A percentile compares a stretch with the other conserved stretches of the same genome.
Conservation (phyloP, 2,888 invertebrate species). For the Phanerotoma sp. region DNA sequence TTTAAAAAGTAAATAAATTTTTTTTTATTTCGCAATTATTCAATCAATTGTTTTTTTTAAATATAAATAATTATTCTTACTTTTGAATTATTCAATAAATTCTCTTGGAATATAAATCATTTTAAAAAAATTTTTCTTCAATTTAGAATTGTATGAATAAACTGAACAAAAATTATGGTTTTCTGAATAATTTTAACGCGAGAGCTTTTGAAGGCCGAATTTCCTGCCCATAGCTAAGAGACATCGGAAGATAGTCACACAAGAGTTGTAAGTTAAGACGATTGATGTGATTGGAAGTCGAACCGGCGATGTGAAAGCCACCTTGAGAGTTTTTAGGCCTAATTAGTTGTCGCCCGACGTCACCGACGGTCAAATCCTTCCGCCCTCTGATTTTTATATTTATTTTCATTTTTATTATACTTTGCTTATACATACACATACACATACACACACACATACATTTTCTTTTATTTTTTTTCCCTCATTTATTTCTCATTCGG, state of each 20-base stretch:
- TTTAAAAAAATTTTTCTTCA: too few relatives aligned
- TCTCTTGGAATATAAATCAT: too few relatives aligned
- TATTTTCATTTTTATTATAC: slow-evolving; percentile 19
- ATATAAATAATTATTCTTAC: too few relatives aligned
- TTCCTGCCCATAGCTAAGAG: neutral
- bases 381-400: slow-evolving; percentile 16
- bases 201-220: too few relatives aligned
- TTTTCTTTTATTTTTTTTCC: slow-evolving; percentile 6
- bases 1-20: too few relatives aligned
- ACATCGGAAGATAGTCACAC: neutral
- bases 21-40: too few relatives aligned
- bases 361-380: slow-evolving; percentile 35
- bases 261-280: neutral
- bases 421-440: slow-evolving; percentile 7
- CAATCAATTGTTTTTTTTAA: too few relatives aligned
- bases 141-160: too few relatives aligned
- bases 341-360: slow-evolving; percentile 57
- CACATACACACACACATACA: too few relatives aligned
- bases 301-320: slow-evolving; percentile 41
- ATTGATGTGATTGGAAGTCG: neutral
- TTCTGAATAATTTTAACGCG: too few relatives aligned
- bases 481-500: slow-evolving; percentile 10
- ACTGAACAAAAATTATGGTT: too few relatives aligned
- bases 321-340: slow-evolving; percentile 53
- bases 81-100: too few relatives aligned